A percentile compares a stretch with the other conserved stretches of the same genome.
These are phyloP conservation scores for Heteromyza rotundicornis DNA, from an alignment of 2,888 invertebrate genomes.

Conservation along the genomic window DNA sequence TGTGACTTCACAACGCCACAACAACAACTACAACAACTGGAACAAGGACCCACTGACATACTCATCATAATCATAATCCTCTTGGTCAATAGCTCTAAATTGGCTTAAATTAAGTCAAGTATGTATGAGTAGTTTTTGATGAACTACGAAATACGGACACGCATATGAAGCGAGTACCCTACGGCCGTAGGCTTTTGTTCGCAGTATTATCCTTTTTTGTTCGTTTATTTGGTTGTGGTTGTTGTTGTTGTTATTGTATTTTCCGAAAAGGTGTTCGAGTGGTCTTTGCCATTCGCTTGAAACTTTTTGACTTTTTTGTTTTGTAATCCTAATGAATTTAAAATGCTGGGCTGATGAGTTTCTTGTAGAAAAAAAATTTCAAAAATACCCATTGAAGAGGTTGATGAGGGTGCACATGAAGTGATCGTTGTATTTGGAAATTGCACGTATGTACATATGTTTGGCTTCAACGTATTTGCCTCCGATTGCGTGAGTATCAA, in stretches of 20 bases:
- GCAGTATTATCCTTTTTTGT: constrained; percentile 41
- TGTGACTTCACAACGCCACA: no score
- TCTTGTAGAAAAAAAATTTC: constrained; percentile 1
- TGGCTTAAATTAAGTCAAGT: constrained; percentile 64
- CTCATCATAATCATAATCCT: constrained; percentile 32
- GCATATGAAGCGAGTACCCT: neutral
- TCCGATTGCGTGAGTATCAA: neutral
- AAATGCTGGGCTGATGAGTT: constrained; percentile 48
- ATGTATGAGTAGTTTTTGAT: constrained; percentile 37
- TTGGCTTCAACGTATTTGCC: no score
- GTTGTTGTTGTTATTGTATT: constrained; percentile 18
- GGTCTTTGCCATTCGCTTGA: constrained; percentile 25
- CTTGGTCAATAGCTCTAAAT: constrained; percentile 51
- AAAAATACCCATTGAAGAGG: neutral
- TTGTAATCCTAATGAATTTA: constrained; percentile 62
- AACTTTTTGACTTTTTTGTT: constrained; percentile 55
- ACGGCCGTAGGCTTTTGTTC: constrained; percentile 34
- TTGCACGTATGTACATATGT: no score
- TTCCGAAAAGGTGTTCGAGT: constrained; percentile 30
- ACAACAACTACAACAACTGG: no score
- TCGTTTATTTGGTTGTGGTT: no score
- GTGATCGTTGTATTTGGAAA: no score
- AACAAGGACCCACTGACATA: constrained; percentile 24
- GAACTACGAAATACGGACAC: constrained; percentile 12
- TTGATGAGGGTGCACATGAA: constrained; percentile 25